Base-by-base conservation (phyloP, 2,113 vertebrate genomes). In the zebrafish (Danio rerio) region DNA sequence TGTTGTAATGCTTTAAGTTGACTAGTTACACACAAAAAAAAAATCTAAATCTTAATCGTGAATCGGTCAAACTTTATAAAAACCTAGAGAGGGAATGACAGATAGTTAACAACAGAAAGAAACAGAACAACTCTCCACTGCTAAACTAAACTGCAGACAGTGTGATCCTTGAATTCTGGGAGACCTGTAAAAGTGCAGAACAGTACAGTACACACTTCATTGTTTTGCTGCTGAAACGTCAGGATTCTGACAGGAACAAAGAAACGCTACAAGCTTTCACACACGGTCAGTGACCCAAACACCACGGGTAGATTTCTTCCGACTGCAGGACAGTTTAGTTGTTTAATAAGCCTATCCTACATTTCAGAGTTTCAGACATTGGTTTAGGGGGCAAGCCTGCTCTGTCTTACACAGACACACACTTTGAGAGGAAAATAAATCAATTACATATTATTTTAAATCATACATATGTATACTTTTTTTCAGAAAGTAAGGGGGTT, bases 271-370 rank as follows among this genome's bases (percentile, higher is more conserved):
- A 82, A 43, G 62, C 80, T 47, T 50, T 45, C 45, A 58, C 81
- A 82, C 42, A 59, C 45, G 55, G 55, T 75, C 72, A 59, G 53
- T 43, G 72, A 83, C 81, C 75, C 53, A 59, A 63, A 50, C 77
- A 77, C 71, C 18, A 63, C 2, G 31, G 4, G 63, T 71, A 11
- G 4, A 18, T 52, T 47, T 56, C 53, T 74, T 47, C 42, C 5
- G n/a, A 49, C 47, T 74, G 75, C 31, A 42, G 66, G 65, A 50
- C 31, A 61, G 31, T 47, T 73, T 72, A 31, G 65, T 78, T 84
- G 59, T 70, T 87, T 80, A 84, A 83, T 84, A 81, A 84, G 70
- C 65, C 63, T 40, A 45, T 55, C 65, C 45, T 42, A 68, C 47
- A 55, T 21, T 74, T 18, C 80, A 72, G 56, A 55, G 70, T 62